phyloP scores from a whole-genome alignment of 1,140 invertebrate species.

The Hyles euphorbiae region DNA sequence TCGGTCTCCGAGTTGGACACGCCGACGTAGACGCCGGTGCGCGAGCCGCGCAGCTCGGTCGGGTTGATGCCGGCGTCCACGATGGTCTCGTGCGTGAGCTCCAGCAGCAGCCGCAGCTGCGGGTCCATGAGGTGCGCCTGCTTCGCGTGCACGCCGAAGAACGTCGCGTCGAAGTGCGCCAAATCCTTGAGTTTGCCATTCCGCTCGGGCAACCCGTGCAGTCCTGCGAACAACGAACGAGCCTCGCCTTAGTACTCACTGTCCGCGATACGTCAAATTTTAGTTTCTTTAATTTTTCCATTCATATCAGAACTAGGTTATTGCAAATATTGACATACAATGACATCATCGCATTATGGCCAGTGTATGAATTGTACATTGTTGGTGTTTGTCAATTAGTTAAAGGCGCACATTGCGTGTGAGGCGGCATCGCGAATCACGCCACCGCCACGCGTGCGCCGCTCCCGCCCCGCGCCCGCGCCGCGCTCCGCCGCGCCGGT shows the following conservation, averaged over 20 bases:
- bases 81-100: constrained; percentile 95
- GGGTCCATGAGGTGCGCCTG: constrained; percentile 98
- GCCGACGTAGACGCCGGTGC: constrained; percentile 94
- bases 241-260: too few species aligned
- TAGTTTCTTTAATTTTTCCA: background rate
- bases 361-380: too few species aligned
- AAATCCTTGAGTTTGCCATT: constrained; percentile 94
- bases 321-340: background rate
- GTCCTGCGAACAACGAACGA: constrained; percentile 37
- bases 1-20: constrained; percentile 91
- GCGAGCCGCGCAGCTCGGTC: constrained; percentile 84
- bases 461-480: too few species aligned
- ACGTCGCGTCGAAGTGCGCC: constrained; percentile 91
- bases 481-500: too few species aligned
- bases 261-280: background rate
- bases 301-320: background rate
- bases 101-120: constrained; percentile 92
- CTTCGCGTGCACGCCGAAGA: constrained; percentile 95
- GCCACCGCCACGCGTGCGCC: too few species aligned
- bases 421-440: too few species aligned
- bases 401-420: too few species aligned
- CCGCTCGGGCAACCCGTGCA: constrained; percentile 89
- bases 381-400: too few species aligned
- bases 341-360: background rate
- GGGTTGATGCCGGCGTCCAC: constrained; percentile 94